Conservation (phyloP, 2,888 invertebrate species). For the Phyllotreta cruciferae region DNA sequence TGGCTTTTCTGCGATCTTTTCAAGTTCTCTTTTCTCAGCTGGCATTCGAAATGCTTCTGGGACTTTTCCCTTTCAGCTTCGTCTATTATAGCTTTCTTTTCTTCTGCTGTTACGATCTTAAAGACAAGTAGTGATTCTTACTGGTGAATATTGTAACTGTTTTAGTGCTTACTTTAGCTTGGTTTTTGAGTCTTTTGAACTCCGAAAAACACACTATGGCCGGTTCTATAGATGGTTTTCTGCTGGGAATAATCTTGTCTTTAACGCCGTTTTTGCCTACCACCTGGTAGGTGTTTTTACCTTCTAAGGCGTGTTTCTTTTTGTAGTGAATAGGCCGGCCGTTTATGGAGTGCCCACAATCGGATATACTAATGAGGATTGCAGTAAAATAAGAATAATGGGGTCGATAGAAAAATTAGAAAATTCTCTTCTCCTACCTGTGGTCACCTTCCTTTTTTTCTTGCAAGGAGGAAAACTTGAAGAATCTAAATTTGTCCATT, state of each 20-base stretch:
- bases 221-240: slow-evolving; percentile 64
- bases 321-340: slow-evolving; percentile 51
- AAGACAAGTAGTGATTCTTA: slow-evolving; percentile 20
- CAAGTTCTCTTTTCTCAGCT: slow-evolving; percentile 61
- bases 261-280: slow-evolving; percentile 58
- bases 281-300: slow-evolving; percentile 43
- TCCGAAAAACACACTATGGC: slow-evolving; percentile 68
- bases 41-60: slow-evolving; percentile 65
- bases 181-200: slow-evolving; percentile 66
- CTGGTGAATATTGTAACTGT: slow-evolving; percentile 18
- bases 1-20: slow-evolving; percentile 48
- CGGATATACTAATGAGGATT: too few species aligned
- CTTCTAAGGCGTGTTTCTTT: slow-evolving; percentile 53
- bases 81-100: slow-evolving; percentile 59
- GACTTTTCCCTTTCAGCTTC: slow-evolving; percentile 59
- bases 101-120: slow-evolving; percentile 60
- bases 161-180: slow-evolving; percentile 62
- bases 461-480: too few species aligned
- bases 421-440: too few species aligned
- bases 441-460: too few species aligned
- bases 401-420: too few species aligned
- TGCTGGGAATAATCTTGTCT: slow-evolving; percentile 63
- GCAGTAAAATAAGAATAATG: too few species aligned
- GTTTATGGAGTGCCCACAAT: too few species aligned
- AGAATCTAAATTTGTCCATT: too few species aligned